Evolutionary conservation across 2,797 vertebrate genomes (phyloP), one percentile per base, ranked within the genome.

Genomic region (Selene dorsalis): DNA sequence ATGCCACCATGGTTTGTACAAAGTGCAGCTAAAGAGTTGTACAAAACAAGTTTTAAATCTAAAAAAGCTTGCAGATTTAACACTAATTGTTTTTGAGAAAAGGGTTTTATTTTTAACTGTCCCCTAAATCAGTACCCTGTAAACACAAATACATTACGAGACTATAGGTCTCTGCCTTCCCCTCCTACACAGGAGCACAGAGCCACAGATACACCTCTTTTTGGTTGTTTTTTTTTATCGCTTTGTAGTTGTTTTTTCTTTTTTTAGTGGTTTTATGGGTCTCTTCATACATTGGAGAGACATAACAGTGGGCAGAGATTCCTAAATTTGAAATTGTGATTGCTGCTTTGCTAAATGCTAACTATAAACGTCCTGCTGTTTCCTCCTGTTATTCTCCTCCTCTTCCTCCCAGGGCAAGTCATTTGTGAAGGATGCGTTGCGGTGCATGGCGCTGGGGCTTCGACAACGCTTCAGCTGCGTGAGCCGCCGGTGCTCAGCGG

Each of bases 381-480:
- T 71, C 26, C n/a, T 69, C 10, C 22, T 77, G 3, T 41, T 43
- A 2, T 35, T 60, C 3, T 63, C 10, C 5, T 71, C 26, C 28
- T 71, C 20, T n/a, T 35, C 43, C 38, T 70, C 10, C 0, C 94
- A 99, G 98, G 98, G 98, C 22, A 99, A 99, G 92, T 97, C 96
- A 1, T 97, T 96, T 89, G 97, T 99, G 93, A 99, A 99, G 93
- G 97, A 98, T 6, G 94, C 95, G 22, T 87, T 99, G 89, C 96
- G 96, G 73, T 99, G 98, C 87, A 96, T 98, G 95, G 97, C 98
- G 24, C 94, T 97, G 61, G 97, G 96, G 18, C 94, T 99, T 87
- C 93, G 97, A 47, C 97, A 97, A 93, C 95, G 96, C 84, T 98
- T 99, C 88, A 96, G 96, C 94, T 99, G 97, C 67, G 96, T 98